A percentile compares a stretch with the other conserved stretches of the same genome.
Conservation (phyloP, 2,888 invertebrate genomes). For the Conomelus anceps region DNA sequence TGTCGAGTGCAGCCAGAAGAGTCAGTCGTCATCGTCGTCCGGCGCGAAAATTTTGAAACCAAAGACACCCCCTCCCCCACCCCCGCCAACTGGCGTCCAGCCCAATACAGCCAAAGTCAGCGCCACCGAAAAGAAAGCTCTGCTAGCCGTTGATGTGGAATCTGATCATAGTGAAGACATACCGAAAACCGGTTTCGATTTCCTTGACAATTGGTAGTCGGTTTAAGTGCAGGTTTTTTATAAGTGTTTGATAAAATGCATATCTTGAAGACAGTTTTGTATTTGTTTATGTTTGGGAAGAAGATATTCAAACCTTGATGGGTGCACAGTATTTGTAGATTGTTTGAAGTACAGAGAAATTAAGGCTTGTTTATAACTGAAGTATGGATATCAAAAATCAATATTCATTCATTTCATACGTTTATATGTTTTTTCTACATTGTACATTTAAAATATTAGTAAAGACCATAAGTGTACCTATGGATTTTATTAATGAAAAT, state of each 20-base stretch:
- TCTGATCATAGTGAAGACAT: conserved; percentile 37
- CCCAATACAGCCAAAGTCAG: no score
- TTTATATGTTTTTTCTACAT: no score
- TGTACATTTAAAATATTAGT: no score
- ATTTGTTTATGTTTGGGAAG: no score
- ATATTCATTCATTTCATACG: no score
- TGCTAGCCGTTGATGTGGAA: conserved; percentile 19
- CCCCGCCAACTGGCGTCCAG: conserved; percentile 30
- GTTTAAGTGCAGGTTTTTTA: not conserved
- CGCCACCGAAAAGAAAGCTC: conserved; percentile 26
- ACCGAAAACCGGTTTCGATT: conserved; percentile 52
- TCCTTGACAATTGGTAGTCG: conserved; percentile 50
- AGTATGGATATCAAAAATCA: no score
- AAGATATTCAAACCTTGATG: no score
- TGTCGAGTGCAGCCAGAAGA: conserved; percentile 17
- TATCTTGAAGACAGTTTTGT: not conserved
- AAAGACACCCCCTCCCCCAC: conserved; percentile 39
- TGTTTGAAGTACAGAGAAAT: no score
- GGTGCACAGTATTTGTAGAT: no score
- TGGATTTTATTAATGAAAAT: no score
- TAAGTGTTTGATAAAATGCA: not conserved
- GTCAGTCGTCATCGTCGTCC: not conserved
- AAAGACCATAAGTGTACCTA: no score
- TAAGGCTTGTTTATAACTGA: no score
- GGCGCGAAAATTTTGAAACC: conserved; percentile 35